Evolutionary conservation across 2,888 invertebrate species (phyloP).

Genomic region (Macrosiphum euphorbiae): DNA sequence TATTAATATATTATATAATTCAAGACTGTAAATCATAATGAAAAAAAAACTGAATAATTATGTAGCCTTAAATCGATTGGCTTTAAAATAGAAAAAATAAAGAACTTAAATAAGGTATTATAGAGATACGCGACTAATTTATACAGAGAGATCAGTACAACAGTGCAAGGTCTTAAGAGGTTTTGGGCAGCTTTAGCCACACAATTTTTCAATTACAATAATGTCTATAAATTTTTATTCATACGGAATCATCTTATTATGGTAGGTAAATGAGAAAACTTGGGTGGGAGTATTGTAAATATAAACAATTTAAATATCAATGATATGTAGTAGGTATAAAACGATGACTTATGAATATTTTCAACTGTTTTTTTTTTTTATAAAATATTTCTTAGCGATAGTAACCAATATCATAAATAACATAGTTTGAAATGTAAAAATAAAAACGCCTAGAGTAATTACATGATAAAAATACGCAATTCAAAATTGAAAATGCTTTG

Average conservation of each 20-base stretch:
- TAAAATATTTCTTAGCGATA: too few relatives aligned
- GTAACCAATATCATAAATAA: not conserved
- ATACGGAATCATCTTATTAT: not conserved
- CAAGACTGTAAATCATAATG: not conserved
- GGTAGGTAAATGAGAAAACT: not conserved
- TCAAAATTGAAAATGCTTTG: not conserved
- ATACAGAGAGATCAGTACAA: not conserved
- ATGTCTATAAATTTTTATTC: not conserved
- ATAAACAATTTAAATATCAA: not conserved
- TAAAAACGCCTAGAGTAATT: not conserved
- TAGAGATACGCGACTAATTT: too few relatives aligned
- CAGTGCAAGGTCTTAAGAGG: not conserved
- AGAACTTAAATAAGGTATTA: not conserved
- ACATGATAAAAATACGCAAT: not conserved
- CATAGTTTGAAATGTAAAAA: not conserved
- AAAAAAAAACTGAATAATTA: not conserved
- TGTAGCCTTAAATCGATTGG: not conserved
- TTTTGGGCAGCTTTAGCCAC: not conserved
- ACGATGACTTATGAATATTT: too few relatives aligned
- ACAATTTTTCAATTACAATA: not conserved
- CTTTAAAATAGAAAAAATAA: not conserved
- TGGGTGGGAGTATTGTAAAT: not conserved
- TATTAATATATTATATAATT: constrained; percentile 11
- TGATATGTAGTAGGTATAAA: too few relatives aligned
- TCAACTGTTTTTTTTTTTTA: too few relatives aligned